phyloP scores from a whole-genome alignment of 1,140 invertebrate species.

The Nasonia vitripennis region DNA sequence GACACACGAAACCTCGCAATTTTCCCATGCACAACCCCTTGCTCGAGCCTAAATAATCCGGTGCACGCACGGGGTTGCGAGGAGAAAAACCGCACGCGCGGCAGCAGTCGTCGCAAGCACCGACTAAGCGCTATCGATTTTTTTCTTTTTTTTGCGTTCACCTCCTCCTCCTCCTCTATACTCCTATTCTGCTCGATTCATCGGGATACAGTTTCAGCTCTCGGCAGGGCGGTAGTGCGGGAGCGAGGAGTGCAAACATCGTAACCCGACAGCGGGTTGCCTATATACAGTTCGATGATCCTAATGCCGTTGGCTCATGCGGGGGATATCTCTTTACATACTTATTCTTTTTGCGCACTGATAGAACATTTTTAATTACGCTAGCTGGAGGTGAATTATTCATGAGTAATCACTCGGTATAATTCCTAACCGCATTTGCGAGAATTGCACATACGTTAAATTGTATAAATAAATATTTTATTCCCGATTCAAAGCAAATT shows the following conservation, averaged over 20 bases:
- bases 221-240: not conserved
- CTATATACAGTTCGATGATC: not conserved
- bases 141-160: constrained; percentile 6
- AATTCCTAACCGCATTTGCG: too few species aligned
- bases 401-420: too few species aligned
- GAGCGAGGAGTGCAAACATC: not conserved
- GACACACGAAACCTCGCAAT: constrained; percentile 47
- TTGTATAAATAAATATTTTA: too few species aligned
- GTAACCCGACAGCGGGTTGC: not conserved
- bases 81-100: constrained; percentile 23
- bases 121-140: constrained; percentile 43
- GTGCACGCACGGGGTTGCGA: not conserved
- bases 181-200: not conserved
- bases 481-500: too few species aligned
- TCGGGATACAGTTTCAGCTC: constrained; percentile 11
- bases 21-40: constrained; percentile 19
- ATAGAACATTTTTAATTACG: too few species aligned
- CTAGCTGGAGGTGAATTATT: too few species aligned
- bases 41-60: constrained; percentile 13
- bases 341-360: not conserved
- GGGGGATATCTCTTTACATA: too few species aligned
- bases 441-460: too few species aligned
- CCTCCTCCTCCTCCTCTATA: not conserved
- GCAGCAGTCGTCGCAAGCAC: not conserved
- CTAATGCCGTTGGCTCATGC: not conserved